phyloP scores from a whole-genome alignment of 2,888 invertebrate genomes.

The Lamellibrachia satsuma region DNA sequence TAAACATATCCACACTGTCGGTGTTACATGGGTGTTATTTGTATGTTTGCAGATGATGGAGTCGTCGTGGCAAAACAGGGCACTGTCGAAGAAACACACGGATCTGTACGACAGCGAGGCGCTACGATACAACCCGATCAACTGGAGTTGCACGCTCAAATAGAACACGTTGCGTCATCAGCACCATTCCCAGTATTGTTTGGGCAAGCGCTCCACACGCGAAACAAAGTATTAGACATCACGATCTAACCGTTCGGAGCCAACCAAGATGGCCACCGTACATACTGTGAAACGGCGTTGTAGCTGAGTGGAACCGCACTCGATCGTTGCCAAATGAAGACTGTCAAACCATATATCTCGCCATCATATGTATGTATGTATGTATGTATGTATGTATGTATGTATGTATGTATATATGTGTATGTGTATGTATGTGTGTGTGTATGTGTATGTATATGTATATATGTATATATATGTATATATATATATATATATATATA shows the following conservation, averaged over 20 bases:
- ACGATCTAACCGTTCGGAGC: background rate
- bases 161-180: constrained; percentile 28
- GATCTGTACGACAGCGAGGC: constrained; percentile 56
- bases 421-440: no score
- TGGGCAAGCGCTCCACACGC: background rate
- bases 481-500: no score
- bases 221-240: background rate
- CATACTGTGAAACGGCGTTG: background rate
- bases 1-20: no score
- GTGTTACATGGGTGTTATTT: background rate
- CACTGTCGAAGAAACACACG: constrained; percentile 44
- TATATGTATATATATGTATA: no score
- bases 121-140: constrained; percentile 61
- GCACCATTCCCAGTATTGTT: background rate
- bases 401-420: no score
- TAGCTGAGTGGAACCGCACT: background rate
- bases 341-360: background rate
- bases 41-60: constrained; percentile 60
- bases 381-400: no score
- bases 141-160: constrained; percentile 62
- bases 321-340: background rate
- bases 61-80: constrained; percentile 47
- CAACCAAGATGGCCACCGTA: background rate
- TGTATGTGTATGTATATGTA: no score
- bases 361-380: no score